Conservation (phyloP, 2,113 vertebrate genomes). For the Phrynocephalus versicolor region DNA sequence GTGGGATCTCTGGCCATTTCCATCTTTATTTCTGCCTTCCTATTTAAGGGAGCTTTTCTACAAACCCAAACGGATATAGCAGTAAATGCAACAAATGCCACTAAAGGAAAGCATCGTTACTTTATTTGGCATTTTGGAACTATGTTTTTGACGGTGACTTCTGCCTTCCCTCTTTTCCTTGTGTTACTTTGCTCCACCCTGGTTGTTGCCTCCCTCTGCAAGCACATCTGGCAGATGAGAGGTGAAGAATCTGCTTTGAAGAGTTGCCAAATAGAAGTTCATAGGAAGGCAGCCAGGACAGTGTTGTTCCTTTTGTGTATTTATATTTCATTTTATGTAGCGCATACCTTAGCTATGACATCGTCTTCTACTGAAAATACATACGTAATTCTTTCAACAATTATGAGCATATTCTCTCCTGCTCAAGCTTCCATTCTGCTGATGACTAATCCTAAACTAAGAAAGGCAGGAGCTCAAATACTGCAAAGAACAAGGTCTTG, state of each 20-base stretch:
- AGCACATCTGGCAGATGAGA: neutral
- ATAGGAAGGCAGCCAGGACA: neutral
- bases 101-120: neutral
- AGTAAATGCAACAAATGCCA: neutral
- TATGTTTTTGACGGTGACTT: neutral
- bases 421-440: neutral
- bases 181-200: neutral
- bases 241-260: neutral
- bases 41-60: accelerated
- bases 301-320: neutral
- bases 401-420: neutral
- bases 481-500: neutral
- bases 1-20: neutral
- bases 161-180: neutral
- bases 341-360: neutral
- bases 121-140: accelerated
- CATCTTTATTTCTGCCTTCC: neutral
- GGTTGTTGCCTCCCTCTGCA: neutral
- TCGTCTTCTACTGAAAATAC: accelerated
- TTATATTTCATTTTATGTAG: neutral
- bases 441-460: neutral
- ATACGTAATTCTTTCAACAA: accelerated
- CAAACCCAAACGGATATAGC: neutral
- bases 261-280: neutral
- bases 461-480: neutral